These are phyloP conservation scores for Stichopus horrens DNA, from an alignment of 53 echinoderm and acorn worm genomes.

Conservation along the genomic window DNA sequence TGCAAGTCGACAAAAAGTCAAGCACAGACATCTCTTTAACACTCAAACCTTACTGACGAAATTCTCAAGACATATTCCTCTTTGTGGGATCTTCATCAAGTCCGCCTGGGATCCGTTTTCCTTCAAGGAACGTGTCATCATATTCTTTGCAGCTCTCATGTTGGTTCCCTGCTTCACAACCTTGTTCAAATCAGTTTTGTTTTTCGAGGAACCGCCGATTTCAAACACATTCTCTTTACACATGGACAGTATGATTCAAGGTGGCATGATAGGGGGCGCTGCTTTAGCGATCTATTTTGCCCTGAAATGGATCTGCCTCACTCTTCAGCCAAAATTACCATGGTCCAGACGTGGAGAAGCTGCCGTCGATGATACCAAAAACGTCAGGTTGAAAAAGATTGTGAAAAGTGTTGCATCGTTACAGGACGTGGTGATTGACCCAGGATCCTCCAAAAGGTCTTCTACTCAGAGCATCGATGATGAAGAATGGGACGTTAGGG, in stretches of 20 bases:
- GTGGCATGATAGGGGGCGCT: conserved; percentile 47
- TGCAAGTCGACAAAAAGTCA: conserved; percentile 3
- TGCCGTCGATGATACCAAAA: conserved; percentile 4
- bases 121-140: conserved; percentile 44
- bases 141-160: conserved; percentile 47
- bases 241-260: conserved; percentile 52
- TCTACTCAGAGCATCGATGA: background rate
- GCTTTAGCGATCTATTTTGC: conserved; percentile 53
- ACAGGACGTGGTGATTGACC: background rate
- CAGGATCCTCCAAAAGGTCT: background rate
- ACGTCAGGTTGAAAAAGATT: conserved; percentile 15
- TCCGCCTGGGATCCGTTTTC: conserved; percentile 28
- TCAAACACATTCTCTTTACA: conserved; percentile 27
- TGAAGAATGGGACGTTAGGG: conserved; percentile 16
- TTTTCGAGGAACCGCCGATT: background rate
- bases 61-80: conserved; percentile 35
- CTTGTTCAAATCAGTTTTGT: background rate
- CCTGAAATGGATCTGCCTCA: conserved; percentile 35
- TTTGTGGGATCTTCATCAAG: conserved; percentile 48
- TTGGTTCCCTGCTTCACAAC: conserved; percentile 3
- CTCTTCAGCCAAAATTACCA: conserved; percentile 34
- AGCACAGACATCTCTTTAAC: conserved; percentile 54
- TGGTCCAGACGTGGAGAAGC: conserved; percentile 4
- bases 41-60: conserved; percentile 43
- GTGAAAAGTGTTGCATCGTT: conserved; percentile 5